Evolutionary conservation across 1,140 invertebrate species (phyloP), one percentile per base, ranked within the genome.

Genomic region (Andricus grossulariae): DNA sequence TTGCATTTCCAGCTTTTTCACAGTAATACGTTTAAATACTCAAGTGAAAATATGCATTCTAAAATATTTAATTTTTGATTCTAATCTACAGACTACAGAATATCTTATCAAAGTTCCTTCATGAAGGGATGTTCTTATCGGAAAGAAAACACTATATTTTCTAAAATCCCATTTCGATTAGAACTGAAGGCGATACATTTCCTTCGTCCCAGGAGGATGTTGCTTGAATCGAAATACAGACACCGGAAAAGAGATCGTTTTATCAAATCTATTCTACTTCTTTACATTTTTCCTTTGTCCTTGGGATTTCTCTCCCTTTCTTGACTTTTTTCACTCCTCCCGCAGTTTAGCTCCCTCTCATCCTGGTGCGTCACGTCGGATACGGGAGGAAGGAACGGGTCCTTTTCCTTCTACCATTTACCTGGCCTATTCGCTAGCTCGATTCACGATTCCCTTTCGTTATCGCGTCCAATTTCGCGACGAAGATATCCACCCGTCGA

Each of bases 401-500:
- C 75, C 57, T 75, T 80, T 78, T 70, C 75, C 71, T 73, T 74
- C 50, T 75, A 77, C 81, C 73, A 74, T 54, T 45, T 74, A 74
- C 78, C 55, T 51, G 78, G 82, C 84, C 85, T 86, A 87, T 86
- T 86, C 82, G 84, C 82, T 72, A 84, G 82, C 60, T 85, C 84
- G 39, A 45, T 45, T 45, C 39, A 45, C 84, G 85, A 88, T 88
- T 87, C 88, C 84, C 83, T 86, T 86, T 85, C 86, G 88, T 87
- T 89, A 89, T 90, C 88, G 87, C 86, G 87, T 89, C 88, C 89
- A 90, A 90, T 90, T 90, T 84, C 88, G 85, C 85, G 85, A 79
- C 84, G 82, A 85, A 90, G 88, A 90, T 90, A 89, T 90, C 86
- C 85, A 83, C 60, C 75, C 81, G 77, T 77, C 85, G 89, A 90